Percentiles rank a stretch among this genome's conserved stretches.
These are phyloP conservation scores for Myotis myotis DNA, from an alignment of 2,797 vertebrate genomes.

Conservation along the genomic window DNA sequence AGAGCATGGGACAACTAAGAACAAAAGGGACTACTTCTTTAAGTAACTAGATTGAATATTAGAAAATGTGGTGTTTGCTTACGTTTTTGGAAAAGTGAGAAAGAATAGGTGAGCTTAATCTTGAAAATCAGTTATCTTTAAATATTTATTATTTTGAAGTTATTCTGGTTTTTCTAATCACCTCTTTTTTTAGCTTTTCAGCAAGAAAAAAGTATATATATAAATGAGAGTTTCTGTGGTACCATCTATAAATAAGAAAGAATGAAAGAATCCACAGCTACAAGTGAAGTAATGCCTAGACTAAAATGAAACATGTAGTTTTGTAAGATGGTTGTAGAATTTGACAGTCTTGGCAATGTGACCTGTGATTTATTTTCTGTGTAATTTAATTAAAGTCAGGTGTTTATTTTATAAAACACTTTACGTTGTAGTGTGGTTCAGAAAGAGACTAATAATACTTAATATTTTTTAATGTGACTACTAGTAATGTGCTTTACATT, in stretches of 20 bases:
- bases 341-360: background rate
- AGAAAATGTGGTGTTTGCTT: background rate
- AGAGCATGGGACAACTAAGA: background rate
- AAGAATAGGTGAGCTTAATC: background rate
- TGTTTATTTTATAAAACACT: slow-evolving; percentile 6
- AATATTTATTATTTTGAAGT: slow-evolving; percentile 26
- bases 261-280: slow-evolving; percentile 13
- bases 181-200: background rate
- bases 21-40: background rate
- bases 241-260: background rate
- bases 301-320: background rate
- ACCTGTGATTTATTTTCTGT: background rate
- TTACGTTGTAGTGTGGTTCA: slow-evolving; percentile 6
- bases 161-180: background rate
- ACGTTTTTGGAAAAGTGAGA: slow-evolving; percentile 3
- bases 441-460: background rate
- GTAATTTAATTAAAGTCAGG: slow-evolving; percentile 9
- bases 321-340: slow-evolving; percentile 36
- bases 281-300: background rate
- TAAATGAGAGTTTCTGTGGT: slow-evolving; percentile 16
- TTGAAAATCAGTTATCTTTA: slow-evolving; percentile 41
- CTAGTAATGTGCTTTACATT: background rate
- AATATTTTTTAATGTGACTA: background rate
- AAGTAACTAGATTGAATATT: background rate
- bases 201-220: background rate